A percentile compares a stretch with the other conserved stretches of the same genome.
Conservation (phyloP, 2,888 invertebrate genomes). For the Idaea biselata region DNA sequence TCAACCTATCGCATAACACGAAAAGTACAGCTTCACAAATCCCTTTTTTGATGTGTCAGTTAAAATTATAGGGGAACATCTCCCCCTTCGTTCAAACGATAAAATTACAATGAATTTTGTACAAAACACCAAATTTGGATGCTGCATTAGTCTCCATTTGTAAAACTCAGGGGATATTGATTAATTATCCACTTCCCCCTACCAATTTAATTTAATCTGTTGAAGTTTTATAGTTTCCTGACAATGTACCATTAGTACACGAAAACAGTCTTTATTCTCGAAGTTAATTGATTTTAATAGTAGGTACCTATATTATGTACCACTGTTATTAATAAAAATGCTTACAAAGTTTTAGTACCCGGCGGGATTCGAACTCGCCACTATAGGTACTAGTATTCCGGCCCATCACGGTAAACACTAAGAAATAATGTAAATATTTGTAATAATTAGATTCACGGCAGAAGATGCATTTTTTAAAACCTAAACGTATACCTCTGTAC, state of each 20-base stretch:
- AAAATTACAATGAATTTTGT: not conserved
- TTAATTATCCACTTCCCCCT: constrained; percentile 43
- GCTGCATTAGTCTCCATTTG: constrained; percentile 41
- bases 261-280: not conserved
- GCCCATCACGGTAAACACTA: too few species aligned
- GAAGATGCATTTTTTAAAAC: too few species aligned
- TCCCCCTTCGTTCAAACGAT: not conserved
- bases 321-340: too few species aligned
- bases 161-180: constrained; percentile 38
- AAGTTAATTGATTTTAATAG: not conserved
- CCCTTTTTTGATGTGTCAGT: not conserved
- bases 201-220: constrained; percentile 6
- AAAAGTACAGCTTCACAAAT: constrained; percentile 2
- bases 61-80: not conserved
- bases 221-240: constrained; percentile 2
- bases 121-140: constrained; percentile 13
- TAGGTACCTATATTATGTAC: too few species aligned
- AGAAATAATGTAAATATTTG: too few species aligned
- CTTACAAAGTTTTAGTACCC: too few species aligned
- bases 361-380: too few species aligned
- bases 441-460: too few species aligned
- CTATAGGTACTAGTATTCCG: too few species aligned
- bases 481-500: too few species aligned
- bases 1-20: not conserved
- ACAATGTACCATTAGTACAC: not conserved